phyloP scores from a whole-genome alignment of 1,140 invertebrate genomes.

The Sitobion miscanthi region DNA sequence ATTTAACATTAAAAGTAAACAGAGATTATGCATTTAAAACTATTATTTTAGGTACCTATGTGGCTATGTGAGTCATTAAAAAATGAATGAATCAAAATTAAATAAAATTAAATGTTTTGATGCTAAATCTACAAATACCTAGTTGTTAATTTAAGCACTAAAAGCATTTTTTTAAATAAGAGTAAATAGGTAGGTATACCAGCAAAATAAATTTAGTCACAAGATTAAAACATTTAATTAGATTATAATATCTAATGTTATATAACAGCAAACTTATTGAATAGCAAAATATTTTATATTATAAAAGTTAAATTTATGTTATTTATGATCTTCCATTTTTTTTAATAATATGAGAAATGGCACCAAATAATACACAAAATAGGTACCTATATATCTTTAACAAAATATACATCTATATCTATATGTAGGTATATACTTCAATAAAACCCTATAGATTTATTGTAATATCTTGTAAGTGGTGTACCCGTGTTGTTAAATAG shows the following conservation, averaged over 20 bases:
- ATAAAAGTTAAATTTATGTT: background rate
- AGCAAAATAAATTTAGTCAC: background rate
- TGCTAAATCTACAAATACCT: background rate
- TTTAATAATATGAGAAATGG: background rate
- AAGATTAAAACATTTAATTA: background rate
- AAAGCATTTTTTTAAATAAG: background rate
- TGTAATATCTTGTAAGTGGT: background rate
- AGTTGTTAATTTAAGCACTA: background rate
- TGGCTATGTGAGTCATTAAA: background rate
- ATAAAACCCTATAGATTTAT: background rate
- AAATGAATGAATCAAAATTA: background rate
- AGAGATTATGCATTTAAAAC: background rate
- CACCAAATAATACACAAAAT: background rate
- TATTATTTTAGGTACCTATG: background rate
- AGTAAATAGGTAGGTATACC: background rate
- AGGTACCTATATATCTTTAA: background rate
- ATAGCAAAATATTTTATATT: background rate
- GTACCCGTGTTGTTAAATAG: background rate
- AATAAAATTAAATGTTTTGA: background rate
- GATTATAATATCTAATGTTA: background rate
- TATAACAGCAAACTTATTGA: background rate
- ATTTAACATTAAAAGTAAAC: background rate
- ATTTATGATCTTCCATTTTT: background rate
- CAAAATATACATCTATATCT: no score
- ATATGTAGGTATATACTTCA: background rate